Evolutionary conservation across 1,140 invertebrate genomes (phyloP), one percentile per base, ranked within the genome.

Genomic region (Papilio polytes): DNA sequence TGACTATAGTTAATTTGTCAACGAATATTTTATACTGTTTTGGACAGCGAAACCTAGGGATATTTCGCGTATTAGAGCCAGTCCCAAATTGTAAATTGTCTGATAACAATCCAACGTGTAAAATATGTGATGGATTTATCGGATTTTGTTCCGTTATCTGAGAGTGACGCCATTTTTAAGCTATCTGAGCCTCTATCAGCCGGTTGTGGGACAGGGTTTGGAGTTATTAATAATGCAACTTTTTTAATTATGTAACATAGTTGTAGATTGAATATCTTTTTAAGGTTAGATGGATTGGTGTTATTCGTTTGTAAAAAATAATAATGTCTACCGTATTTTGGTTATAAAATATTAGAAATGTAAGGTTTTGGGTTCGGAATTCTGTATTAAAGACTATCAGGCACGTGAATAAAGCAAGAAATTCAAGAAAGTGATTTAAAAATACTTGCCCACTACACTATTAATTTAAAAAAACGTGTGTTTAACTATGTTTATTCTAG

Each of bases 1-100:
- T 78, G 76, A 78, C 18, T n/a, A n/a, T 13, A 26, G 59, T 78
- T 59, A 78, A 78, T 78, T 22, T 46, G 10, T 59, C 51, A 46
- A 51, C 1, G 22, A 70, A 70, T 70, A 18, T 36, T 9, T 31
- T 70, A 10, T 70, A 70, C 22, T 31, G 26, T 36, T 70, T 15
- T 20, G 59, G 22, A 63, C 13, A 15, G 13, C 26, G 10, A 70
- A 70, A 70, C 26, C 3, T 31, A 26, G 63, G 9, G 9, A 66
- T 26, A 31, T 70, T 31, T 70, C 15, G 63, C 63, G 13, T 70
- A 8, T 2, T 31, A 66, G 26, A 1, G 26, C 26, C 26, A 1
- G 26, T 26, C 26, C 26, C 26, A 26, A 26, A 26, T 26, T 26
- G 26, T 26, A 26, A 26, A 26, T 26, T 26, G 26, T 26, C 26